Conservation (phyloP, 2,113 vertebrate species). For the Manacus vitellinus region DNA sequence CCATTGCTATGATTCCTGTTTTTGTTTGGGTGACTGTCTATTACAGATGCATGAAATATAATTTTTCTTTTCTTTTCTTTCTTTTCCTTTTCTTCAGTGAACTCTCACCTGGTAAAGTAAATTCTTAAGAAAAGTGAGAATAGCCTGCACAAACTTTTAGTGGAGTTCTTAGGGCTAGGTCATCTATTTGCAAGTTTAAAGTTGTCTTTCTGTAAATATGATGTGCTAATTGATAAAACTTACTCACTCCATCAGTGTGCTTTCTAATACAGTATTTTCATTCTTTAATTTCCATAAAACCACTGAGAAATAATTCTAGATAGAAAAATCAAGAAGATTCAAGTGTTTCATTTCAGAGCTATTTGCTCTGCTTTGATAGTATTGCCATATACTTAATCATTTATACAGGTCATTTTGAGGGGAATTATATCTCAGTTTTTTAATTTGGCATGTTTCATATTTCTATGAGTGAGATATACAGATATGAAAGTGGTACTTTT, state of each 20-base stretch:
- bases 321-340: not conserved
- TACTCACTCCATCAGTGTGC: rapidly evolving
- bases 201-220: not conserved
- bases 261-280: not conserved
- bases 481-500: not conserved
- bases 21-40: not conserved
- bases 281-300: not conserved
- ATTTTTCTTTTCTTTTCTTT: rapidly evolving
- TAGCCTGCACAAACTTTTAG: not conserved
- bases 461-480: not conserved
- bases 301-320: not conserved
- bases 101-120: not conserved
- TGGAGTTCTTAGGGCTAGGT: not conserved
- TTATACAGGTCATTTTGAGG: not conserved
- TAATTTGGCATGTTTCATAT: not conserved
- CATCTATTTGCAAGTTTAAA: not conserved
- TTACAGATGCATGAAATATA: not conserved
- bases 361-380: not conserved
- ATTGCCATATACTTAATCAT: not conserved
- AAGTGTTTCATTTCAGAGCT: not conserved
- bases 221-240: not conserved
- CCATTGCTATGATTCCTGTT: not conserved
- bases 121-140: not conserved
- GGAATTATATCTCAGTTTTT: not conserved
- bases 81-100: not conserved